A percentile compares a stretch with the other conserved stretches of the same genome.
phyloP scores from a whole-genome alignment of 1,140 invertebrate genomes.

The Brachionus koreanus region DNA sequence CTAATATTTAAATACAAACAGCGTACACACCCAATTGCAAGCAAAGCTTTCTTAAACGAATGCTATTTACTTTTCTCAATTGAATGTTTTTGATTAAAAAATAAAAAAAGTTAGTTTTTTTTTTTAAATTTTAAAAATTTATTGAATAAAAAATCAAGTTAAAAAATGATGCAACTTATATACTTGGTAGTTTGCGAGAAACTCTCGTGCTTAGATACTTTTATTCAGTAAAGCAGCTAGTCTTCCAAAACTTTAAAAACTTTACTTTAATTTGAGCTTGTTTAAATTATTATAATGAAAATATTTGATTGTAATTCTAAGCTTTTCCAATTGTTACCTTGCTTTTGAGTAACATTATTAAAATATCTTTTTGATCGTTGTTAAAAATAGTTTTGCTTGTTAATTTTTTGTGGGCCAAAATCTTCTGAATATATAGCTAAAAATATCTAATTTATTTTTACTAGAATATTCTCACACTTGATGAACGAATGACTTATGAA shows the following conservation, averaged over 20 bases:
- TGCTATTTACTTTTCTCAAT: background rate
- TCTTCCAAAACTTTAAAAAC: background rate
- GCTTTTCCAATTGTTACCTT: slow-evolving; percentile 1
- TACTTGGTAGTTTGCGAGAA: background rate
- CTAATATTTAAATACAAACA: background rate
- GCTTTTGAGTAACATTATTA: background rate
- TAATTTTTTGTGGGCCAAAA: background rate
- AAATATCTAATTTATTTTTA: background rate
- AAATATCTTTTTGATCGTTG: background rate
- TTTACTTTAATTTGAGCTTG: background rate
- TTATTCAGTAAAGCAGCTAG: background rate
- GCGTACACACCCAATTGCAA: background rate
- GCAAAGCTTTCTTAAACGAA: background rate
- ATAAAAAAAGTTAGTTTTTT: no score
- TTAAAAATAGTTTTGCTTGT: background rate
- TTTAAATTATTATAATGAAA: background rate
- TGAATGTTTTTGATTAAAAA: background rate
- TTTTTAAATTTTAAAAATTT: background rate
- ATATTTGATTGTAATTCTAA: background rate
- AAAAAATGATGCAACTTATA: background rate
- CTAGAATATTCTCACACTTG: background rate
- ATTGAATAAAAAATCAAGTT: background rate
- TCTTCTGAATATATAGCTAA: background rate
- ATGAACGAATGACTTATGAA: background rate
- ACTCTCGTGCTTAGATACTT: background rate